Base-by-base conservation (phyloP, 2,113 vertebrate genomes). In the Eurypyga helias region DNA sequence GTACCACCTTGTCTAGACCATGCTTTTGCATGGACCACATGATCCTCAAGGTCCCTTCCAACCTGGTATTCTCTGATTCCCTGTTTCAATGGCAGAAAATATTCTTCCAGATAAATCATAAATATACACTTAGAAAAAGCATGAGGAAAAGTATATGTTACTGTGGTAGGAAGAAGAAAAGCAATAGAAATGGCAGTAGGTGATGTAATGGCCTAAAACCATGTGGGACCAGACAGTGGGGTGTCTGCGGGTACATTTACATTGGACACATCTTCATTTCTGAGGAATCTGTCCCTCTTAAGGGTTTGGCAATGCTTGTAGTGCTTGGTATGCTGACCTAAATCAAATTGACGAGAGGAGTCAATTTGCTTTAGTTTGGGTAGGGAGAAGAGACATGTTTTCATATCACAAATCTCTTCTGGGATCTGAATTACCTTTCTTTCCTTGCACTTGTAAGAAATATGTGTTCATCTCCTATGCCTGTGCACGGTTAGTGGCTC, bases 381-480 rank as follows among this genome's bases (percentile, higher is more conserved):
- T 46, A 80, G 71, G 58, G 58, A 91, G 66, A 79, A 83, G 67
- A 71, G 58, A 91, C 62, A 33, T 0, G 2, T 75, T 90, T 83
- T 73, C 34, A 45, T 46, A 77, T n/a, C 38, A 66, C 71, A 66
- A 20, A 77, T 60, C 69, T 93, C 91, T 78, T 23, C 4, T 2
- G 90, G 82, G 85, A 90, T 54, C 79, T 77, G 79, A 94, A 94
- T 75, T 62, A 54, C 54, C 79, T 87, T 81, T 84, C 70, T 61
- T 73, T 77, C 76, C 58, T 88, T 54, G 60, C 71, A 88, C 46
- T 48, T 1, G 0, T 1, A 80, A 90, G 79, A 96, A 93, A 93
- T 69, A 90, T 66, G 38, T 34, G 36, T 75, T 86, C 79, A 90
- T 90, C 78, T 86, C 33, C 54, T 77, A 1, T n/a, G 77, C 64